Conservation (phyloP, 2,113 vertebrate genomes). For the Tapirus terrestris region DNA sequence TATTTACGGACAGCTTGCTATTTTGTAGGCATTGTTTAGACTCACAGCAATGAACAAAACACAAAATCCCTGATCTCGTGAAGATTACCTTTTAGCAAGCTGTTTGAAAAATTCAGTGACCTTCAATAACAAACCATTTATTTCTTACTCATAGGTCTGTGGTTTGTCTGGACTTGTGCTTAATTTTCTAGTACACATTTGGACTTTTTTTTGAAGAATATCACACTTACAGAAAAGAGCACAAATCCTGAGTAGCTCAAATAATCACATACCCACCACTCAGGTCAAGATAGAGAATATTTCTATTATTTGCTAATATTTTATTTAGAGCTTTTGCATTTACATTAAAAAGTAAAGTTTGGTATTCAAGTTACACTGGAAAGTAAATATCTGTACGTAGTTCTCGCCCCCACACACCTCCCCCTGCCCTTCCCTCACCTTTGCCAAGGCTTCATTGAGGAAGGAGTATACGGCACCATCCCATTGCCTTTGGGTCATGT, state of each 20-base stretch:
- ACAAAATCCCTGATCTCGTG: background rate
- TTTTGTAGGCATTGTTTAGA: background rate
- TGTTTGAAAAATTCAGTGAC: background rate
- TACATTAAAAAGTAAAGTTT: slow-evolving; percentile 17
- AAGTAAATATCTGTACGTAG: background rate
- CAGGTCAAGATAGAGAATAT: background rate
- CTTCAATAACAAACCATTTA: background rate
- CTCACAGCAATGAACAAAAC: background rate
- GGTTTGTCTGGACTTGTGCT: background rate
- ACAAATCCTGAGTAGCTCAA: background rate
- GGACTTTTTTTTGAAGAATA: background rate
- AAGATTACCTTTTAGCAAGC: background rate
- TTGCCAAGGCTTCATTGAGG: background rate
- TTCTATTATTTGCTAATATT: background rate
- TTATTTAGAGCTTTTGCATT: background rate
- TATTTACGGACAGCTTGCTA: background rate
- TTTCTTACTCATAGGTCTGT: background rate
- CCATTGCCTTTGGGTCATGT: background rate
- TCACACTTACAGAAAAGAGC: background rate
- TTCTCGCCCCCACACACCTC: background rate
- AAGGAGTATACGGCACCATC: too few relatives aligned
- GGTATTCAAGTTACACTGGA: background rate
- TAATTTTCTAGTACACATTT: background rate
- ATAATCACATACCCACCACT: background rate
- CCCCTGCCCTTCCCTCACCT: accelerated